A percentile compares a stretch with the other conserved stretches of the same genome.
phyloP scores from a whole-genome alignment of 2,888 invertebrate genomes.

The Melinaea menophilus region DNA sequence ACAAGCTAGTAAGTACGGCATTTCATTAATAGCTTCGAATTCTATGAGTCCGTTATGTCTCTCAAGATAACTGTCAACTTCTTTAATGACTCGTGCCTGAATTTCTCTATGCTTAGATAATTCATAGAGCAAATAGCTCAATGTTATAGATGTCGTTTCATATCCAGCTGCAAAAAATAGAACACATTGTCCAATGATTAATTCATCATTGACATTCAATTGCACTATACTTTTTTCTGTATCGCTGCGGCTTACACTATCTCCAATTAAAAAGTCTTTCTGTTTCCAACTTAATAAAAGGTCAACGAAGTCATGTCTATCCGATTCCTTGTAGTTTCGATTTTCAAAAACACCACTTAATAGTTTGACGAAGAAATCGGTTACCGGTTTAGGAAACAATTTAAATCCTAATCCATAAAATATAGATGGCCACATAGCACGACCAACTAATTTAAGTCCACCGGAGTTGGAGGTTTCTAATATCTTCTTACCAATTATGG shows the following conservation, averaged over 20 bases:
- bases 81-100: conserved; percentile 40
- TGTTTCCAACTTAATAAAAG: conserved; percentile 45
- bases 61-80: conserved; percentile 45
- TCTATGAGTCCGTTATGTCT: conserved; percentile 35
- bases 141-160: conserved; percentile 49
- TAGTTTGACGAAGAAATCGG: conserved; percentile 43
- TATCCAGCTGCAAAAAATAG: conserved; percentile 63
- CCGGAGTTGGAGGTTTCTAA: conserved; percentile 38
- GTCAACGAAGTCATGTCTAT: conserved; percentile 51
- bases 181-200: conserved; percentile 73
- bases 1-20: conserved; percentile 51
- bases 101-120: conserved; percentile 43
- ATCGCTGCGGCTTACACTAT: conserved; percentile 44
- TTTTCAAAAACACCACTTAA: conserved; percentile 41
- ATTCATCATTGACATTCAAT: conserved; percentile 53
- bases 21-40: conserved; percentile 47
- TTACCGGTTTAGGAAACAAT: conserved; percentile 37
- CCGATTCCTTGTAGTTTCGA: conserved; percentile 41
- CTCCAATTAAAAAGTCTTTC: conserved; percentile 43
- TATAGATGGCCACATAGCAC: conserved; percentile 50
- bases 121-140: conserved; percentile 45
- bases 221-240: conserved; percentile 34
- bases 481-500: conserved; percentile 39
- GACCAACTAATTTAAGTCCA: conserved; percentile 37
- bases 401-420: conserved; percentile 49